Evolutionary conservation across 2,797 vertebrate genomes (phyloP).

Genomic region (Dallia pectoralis): DNA sequence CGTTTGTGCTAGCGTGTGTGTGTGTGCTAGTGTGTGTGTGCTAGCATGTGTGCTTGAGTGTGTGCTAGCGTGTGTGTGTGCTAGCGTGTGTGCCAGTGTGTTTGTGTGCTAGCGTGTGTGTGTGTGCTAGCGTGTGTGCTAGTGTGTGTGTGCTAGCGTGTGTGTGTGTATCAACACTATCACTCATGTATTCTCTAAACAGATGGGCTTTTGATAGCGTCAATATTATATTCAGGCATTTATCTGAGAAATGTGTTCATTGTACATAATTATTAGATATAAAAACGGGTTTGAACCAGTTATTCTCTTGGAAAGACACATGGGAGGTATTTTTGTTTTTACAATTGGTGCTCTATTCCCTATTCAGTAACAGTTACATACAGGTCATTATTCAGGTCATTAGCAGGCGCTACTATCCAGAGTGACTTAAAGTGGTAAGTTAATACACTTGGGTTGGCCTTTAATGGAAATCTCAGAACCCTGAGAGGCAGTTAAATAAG

Average conservation of each 20-base stretch:
- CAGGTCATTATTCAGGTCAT: too few species aligned
- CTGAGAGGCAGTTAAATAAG: neutral
- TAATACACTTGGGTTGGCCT: too few species aligned
- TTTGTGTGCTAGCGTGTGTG: too few species aligned
- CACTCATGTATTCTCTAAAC: neutral
- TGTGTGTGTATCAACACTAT: neutral
- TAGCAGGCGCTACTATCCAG: too few species aligned
- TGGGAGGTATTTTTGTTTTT: neutral
- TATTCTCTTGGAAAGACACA: neutral
- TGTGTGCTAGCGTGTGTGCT: too few species aligned
- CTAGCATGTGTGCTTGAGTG: too few species aligned
- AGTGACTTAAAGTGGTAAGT: too few species aligned
- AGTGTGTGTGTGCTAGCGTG: neutral
- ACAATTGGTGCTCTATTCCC: neutral
- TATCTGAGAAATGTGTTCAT: neutral
- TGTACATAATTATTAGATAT: neutral
- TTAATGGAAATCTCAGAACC: too few species aligned
- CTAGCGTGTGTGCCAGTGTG: too few species aligned
- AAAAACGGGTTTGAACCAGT: neutral
- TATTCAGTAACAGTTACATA: too few species aligned
- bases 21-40: too few species aligned
- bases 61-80: conserved; percentile 1
- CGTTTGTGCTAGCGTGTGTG: too few species aligned
- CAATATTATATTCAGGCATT: neutral
- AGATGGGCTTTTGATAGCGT: neutral